phyloP scores from a whole-genome alignment of 2,888 invertebrate species.

The Trichogramma dendrolimi region DNA sequence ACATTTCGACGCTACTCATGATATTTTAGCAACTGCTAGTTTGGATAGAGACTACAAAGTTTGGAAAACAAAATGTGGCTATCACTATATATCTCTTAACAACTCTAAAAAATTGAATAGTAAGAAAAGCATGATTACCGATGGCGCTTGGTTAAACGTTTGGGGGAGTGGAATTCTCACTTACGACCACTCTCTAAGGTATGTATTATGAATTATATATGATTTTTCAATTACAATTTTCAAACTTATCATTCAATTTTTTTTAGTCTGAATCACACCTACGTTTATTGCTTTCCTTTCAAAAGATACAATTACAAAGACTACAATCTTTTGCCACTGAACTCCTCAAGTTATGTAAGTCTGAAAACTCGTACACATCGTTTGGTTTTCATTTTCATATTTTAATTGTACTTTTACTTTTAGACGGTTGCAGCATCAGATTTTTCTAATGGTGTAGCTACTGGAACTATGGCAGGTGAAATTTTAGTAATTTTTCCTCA shows the following conservation, averaged over 20 bases:
- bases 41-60: constrained; percentile 65
- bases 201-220: constrained; percentile 28
- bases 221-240: constrained; percentile 9
- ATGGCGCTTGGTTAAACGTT: constrained; percentile 55
- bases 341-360: constrained; percentile 49
- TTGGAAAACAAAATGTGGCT: constrained; percentile 61
- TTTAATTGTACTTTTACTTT: constrained; percentile 19
- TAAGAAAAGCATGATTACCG: constrained; percentile 52
- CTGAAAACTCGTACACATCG: not conserved
- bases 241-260: not conserved
- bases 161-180: constrained; percentile 54
- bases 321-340: constrained; percentile 48
- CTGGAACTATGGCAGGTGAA: constrained; percentile 56
- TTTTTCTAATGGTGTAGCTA: constrained; percentile 55
- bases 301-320: constrained; percentile 47
- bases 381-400: constrained; percentile 5
- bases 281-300: constrained; percentile 44
- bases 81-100: constrained; percentile 35
- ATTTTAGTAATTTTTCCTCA: constrained; percentile 53
- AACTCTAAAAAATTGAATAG: constrained; percentile 45
- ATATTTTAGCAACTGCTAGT: constrained; percentile 63
- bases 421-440: constrained; percentile 52
- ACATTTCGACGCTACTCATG: constrained; percentile 50
- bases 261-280: constrained; percentile 45
- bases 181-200: constrained; percentile 52